Base-by-base conservation (phyloP, 2,888 invertebrate genomes). In the Tupiocoris notatus region DNA sequence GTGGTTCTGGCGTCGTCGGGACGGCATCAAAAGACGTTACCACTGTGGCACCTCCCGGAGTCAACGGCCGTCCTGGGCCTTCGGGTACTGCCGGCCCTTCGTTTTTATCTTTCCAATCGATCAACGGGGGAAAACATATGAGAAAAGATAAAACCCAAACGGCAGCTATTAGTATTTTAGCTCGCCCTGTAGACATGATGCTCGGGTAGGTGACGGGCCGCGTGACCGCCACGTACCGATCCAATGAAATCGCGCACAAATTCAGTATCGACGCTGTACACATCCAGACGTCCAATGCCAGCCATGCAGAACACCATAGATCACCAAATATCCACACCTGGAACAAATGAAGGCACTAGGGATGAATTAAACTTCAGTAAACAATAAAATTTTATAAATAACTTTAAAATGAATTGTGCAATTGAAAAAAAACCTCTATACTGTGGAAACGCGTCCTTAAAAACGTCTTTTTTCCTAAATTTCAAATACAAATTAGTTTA, bases 251-350 rank as follows among this genome's bases (percentile, higher is more conserved):
- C 81, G 95, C 97, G 84, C 96, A 96, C 75, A 98, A 88, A 85
- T 98, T 98, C 81, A 98, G 88, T 82, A 98, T 98, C 81, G 96
- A 96, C 0, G 98, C 96, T 0, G 98, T 98, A 86, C 97, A 98
- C 93, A 98, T 93, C 95, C 97, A 96, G 12, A 98, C 98, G 85
- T 98, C 98, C 76, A 97, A 91, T 0, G 98, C 97, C 79, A 98
- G 87, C 98, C 98, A 98, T 80, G 96, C 90, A 78, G 94, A 92
- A 86, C 98, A 98, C 95, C 97, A 96, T 62, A 95, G 88, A 84
- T 93, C 92, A 67, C 98, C 97, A 84, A 97, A 98, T 82, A 97
- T 93, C 98, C 98, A 98, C 83, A 95, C 91, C 91, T 95, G 87
- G 58, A 85, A 83, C 77, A 77, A 77, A 78, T n/a, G n/a, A n/a